Conservation (phyloP, 2,113 vertebrate species). For the Gulo gulo region DNA sequence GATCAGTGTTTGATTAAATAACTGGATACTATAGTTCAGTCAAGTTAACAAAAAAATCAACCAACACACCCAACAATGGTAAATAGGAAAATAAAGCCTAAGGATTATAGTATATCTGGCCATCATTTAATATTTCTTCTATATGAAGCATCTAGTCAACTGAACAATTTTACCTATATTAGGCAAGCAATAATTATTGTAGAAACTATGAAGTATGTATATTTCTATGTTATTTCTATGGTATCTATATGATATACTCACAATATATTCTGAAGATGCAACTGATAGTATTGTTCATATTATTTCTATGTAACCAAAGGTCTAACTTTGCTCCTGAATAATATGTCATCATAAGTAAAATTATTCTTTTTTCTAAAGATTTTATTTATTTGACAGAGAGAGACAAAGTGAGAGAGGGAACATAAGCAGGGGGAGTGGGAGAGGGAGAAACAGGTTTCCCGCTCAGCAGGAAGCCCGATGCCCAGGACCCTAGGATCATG, state of each 20-base stretch:
- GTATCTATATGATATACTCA: background rate
- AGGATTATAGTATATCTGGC: background rate
- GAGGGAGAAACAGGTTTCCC: no score
- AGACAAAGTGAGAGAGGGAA: no score
- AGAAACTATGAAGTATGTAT: background rate
- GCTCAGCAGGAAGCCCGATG: no score
- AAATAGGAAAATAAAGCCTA: slow-evolving; percentile 36
- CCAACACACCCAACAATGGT: background rate
- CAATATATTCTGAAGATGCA: background rate
- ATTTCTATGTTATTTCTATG: background rate
- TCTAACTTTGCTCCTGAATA: background rate
- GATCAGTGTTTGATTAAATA: background rate
- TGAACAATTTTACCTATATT: background rate
- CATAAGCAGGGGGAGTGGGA: no score
- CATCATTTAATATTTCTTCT: background rate
- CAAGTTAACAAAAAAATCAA: background rate
- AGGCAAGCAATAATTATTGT: background rate
- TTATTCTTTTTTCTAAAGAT: background rate
- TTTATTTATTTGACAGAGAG: no score
- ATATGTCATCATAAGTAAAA: background rate
- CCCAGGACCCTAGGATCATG: no score
- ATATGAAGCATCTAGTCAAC: background rate
- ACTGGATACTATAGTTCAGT: background rate
- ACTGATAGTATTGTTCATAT: background rate
- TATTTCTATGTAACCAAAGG: background rate